Conservation (phyloP, 2,113 vertebrate species). For the Thalassarche chlororhynchos region DNA sequence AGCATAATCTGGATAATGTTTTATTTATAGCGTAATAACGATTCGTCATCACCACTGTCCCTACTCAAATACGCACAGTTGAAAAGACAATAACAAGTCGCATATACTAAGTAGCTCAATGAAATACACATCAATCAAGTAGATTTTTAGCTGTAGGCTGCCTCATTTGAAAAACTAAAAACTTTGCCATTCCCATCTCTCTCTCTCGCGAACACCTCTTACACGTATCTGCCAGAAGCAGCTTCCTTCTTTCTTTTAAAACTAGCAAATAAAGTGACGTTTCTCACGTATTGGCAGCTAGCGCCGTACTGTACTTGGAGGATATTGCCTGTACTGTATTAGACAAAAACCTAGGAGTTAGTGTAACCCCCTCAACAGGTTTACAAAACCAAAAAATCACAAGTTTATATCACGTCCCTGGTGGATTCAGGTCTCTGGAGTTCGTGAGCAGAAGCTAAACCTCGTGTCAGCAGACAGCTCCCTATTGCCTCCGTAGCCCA, state of each 20-base stretch:
- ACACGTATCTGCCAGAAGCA: accelerated
- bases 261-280: not conserved
- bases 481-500: accelerated
- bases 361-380: not conserved
- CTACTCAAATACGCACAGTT: constrained; percentile 20
- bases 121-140: not conserved
- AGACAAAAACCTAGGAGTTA: not conserved
- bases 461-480: not conserved
- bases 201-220: not conserved
- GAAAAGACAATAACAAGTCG: constrained; percentile 15
- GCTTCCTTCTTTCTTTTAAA: not conserved
- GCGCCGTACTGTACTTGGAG: too few relatives aligned
- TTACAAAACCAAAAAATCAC: not conserved
- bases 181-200: not conserved
- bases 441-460: not conserved
- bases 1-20: constrained; percentile 50
- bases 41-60: constrained; percentile 17
- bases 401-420: too few relatives aligned
- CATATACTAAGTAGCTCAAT: not conserved
- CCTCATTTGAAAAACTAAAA: not conserved
- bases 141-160: not conserved
- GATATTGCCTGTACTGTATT: too few relatives aligned
- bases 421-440: not conserved
- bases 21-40: constrained; percentile 63
- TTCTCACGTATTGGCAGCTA: not conserved